Conservation (phyloP, 2,888 invertebrate species). For the Lasius platythorax region DNA sequence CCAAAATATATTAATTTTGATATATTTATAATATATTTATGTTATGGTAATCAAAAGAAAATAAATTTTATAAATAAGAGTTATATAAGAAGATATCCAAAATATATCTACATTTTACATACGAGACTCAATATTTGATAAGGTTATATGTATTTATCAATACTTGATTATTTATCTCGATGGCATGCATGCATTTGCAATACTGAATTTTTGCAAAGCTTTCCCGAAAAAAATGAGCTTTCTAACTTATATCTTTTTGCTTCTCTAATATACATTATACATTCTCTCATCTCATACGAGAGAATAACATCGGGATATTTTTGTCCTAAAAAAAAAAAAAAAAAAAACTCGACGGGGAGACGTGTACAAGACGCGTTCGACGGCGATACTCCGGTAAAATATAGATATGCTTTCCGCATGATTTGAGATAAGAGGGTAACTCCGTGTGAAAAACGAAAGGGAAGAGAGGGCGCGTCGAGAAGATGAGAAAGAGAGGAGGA, state of each 20-base stretch:
- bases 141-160: neutral
- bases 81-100: neutral
- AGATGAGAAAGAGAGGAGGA: slow-evolving; percentile 37
- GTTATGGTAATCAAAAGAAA: neutral
- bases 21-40: neutral
- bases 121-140: neutral
- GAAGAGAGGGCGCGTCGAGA: neutral
- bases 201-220: neutral
- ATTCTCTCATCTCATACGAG: neutral
- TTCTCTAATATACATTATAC: neutral
- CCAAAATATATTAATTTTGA: neutral
- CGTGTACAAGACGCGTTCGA: slow-evolving; percentile 11
- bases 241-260: neutral
- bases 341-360: neutral
- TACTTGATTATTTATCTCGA: neutral
- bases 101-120: neutral
- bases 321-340: no score
- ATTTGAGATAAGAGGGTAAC: slow-evolving; percentile 45
- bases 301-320: neutral
- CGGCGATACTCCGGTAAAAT: slow-evolving; percentile 5
- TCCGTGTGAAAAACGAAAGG: slow-evolving; percentile 12
- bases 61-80: neutral
- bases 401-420: slow-evolving; percentile 21
- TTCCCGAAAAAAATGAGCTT: neutral
- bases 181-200: neutral